These are phyloP conservation scores for Chaetophractus vellerosus DNA, from an alignment of 2,797 vertebrate genomes.

Conservation along the genomic window DNA sequence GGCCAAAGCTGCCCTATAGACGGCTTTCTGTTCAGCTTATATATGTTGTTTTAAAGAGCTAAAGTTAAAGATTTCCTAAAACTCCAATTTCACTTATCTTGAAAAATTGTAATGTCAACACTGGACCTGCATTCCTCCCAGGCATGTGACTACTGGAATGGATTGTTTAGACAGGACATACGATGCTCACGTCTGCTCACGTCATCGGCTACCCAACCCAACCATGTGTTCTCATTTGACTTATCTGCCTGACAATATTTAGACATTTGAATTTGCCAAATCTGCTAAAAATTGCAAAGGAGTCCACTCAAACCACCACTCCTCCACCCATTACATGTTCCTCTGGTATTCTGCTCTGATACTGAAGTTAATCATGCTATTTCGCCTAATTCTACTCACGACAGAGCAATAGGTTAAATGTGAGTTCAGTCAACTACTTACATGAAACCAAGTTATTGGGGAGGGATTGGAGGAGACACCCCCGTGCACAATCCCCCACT, in stretches of 20 bases:
- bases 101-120: neutral
- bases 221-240: neutral
- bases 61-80: neutral
- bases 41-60: neutral
- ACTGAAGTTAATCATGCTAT: neutral
- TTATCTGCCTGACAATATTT: neutral
- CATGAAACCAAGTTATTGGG: neutral
- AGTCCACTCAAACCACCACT: neutral
- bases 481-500: neutral
- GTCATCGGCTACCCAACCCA: neutral
- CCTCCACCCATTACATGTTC: neutral
- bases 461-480: neutral
- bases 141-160: neutral
- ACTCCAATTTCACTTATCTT: conserved; percentile 41
- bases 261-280: neutral
- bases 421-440: neutral
- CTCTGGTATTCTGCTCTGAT: neutral
- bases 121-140: neutral
- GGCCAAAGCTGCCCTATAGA: neutral
- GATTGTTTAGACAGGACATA: neutral
- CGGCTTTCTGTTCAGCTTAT: neutral
- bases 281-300: neutral
- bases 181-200: neutral
- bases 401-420: neutral
- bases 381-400: neutral